Conservation (phyloP, 1,140 invertebrate genomes). For the Aleiodes sp. region DNA sequence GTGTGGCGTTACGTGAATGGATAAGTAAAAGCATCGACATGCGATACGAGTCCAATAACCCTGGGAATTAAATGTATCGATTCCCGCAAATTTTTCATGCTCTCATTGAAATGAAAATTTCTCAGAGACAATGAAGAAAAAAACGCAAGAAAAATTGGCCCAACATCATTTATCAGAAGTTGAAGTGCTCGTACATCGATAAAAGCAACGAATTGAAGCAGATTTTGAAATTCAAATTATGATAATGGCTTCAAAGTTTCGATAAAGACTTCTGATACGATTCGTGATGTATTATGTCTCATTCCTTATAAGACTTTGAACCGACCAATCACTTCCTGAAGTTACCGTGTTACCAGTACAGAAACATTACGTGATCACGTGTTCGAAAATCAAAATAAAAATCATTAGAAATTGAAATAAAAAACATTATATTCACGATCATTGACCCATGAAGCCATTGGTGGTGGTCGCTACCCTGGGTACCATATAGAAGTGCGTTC, state of each 20-base stretch:
- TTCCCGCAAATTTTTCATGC: background rate
- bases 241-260: no score
- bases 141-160: no score
- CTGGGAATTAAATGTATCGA: background rate
- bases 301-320: background rate
- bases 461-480: constrained; percentile 47
- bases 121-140: no score
- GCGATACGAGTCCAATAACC: constrained; percentile 13
- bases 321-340: constrained; percentile 53
- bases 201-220: no score
- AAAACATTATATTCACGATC: constrained; percentile 45
- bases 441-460: constrained; percentile 45
- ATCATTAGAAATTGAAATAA: background rate
- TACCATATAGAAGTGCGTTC: constrained; percentile 62
- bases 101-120: no score
- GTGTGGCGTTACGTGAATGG: background rate
- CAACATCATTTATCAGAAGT: no score
- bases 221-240: no score
- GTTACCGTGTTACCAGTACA: constrained; percentile 31
- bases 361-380: constrained; percentile 45
- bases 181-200: no score
- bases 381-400: constrained; percentile 17
- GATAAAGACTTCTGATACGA: no score
- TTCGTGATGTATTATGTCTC: no score
- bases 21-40: background rate